Base-by-base conservation (phyloP, 2,888 invertebrate genomes). In the Cantharis rustica region DNA sequence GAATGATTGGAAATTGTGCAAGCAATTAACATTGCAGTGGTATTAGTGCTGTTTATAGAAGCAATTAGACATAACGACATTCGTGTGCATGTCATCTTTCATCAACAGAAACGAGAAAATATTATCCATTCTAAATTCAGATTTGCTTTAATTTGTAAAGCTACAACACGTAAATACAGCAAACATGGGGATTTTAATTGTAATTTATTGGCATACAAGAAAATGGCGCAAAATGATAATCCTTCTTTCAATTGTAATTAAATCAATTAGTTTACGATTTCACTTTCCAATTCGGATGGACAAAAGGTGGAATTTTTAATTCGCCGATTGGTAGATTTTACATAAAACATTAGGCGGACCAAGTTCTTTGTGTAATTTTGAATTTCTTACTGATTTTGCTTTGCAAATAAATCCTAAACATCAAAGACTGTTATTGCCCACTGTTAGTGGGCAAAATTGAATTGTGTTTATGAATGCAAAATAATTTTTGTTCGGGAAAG, bases 61-160 rank as follows among this genome's bases (percentile, higher is more conserved):
- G 69, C 73, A 64, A 78, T 78, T 78, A 78, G 62, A 71, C 31
- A 61, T 72, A 72, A 75, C 70, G 72, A 31, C 75, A 71, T 75
- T 78, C 63, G 63, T 78, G 73, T 73, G 68, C 73, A 71, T 73
- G 78, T 75, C 78, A 78, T 75, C 76, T 74, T 78, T 75, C 73
- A 76, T 76, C 72, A 72, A 61, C 61, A 27, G 71, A 76, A 79
- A 76, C 76, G 73, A 74, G 76, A 76, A 79, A 76, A 74, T 74
- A 76, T 76, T 76, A 72, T 70, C 61, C 72, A 73, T 76, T 76
- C 76, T 75, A 73, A 78, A 78, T 78, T 73, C 75, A 75, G 72
- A 77, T 77, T 77, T 72, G 77, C 70, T 13, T 75, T 75, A 77
- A 77, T 77, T 77, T 68, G 77, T 75, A 70, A 72, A 72, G 69